Evolutionary conservation across 2,113 vertebrate species (phyloP), one percentile per base, ranked within the genome.

Genomic region (Tursiops truncatus): DNA sequence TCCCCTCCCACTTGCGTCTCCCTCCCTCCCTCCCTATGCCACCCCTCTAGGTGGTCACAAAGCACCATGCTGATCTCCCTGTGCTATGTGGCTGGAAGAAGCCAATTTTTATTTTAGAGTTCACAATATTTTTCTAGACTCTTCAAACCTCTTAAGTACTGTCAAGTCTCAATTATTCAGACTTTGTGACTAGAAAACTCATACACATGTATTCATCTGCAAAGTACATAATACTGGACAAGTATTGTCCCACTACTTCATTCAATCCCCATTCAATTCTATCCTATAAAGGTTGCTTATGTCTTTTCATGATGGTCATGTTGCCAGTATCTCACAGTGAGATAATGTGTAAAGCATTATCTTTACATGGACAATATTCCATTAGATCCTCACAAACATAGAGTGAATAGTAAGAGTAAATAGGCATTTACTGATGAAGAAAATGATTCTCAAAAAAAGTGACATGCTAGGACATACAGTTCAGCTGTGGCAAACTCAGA

Each of bases 41-140:
- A 53, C 14, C 50, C 50, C 14, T 53, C 50, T 53, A 53, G 50
- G 14, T 53, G 50, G 50, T 53, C 50, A 53, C 53, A 53, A 53
- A 53, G 53, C 53, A 53, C 53, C 53, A 17, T 1, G 53, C 0
- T 18, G 53, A 18, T 53, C 53, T 53, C 17, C 53, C 15, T 53
- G 15, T 53, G 53, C 53, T 53, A 17, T 53, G 53, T 1, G 5
- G 53, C 5, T 53, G 53, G 41, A 96, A 89, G 53, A 44, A 50
- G 56, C 3, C 58, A 50, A 63, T 58, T 97, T 97, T 94, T 86
- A 89, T 70, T 95, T 91, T 5, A 36, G 79, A 95, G 96, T 96
- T 98, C 95, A 93, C 58, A 97, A 31, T 95, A 82, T 97, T 97
- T 97, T 94, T 98, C 92, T 93, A 97, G 95, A 94, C 82, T 91